phyloP scores from a whole-genome alignment of 1,140 invertebrate genomes.

The Drosophila dunni region DNA sequence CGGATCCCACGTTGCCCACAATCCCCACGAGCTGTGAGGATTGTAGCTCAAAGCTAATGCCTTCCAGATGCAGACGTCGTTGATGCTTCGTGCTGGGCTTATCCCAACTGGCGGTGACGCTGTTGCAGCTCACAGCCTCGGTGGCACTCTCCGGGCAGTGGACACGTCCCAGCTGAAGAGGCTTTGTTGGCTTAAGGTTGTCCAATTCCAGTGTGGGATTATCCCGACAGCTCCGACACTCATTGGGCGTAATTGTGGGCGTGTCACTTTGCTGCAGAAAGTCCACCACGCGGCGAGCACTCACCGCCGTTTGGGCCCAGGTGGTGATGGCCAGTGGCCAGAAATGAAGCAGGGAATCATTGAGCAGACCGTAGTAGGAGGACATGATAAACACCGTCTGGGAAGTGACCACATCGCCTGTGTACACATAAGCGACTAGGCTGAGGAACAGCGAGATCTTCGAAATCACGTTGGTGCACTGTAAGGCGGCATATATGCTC shows the following conservation, averaged over 20 bases:
- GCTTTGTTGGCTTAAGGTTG: constrained; percentile 1
- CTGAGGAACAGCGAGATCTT: constrained; percentile 88
- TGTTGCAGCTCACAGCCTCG: constrained; percentile 61
- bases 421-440: constrained; percentile 87
- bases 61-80: constrained; percentile 84
- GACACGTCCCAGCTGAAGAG: constrained; percentile 33
- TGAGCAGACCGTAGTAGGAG: constrained; percentile 85
- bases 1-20: constrained; percentile 91
- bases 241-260: constrained; percentile 21
- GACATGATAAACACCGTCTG: constrained; percentile 86
- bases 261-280: constrained; percentile 84
- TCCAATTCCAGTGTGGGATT: constrained; percentile 50
- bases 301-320: constrained; percentile 87
- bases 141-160: constrained; percentile 74
- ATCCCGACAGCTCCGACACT: constrained; percentile 31
- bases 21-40: constrained; percentile 87
- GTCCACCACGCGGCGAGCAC: constrained; percentile 88
- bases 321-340: constrained; percentile 89
- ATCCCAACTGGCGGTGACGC: constrained; percentile 84
- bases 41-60: constrained; percentile 84
- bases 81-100: constrained; percentile 44
- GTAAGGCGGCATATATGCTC: constrained; percentile 81
- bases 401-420: constrained; percentile 86
- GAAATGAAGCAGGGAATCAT: constrained; percentile 87
- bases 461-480: constrained; percentile 85